Conservation (phyloP, 2,113 vertebrate genomes). For the Elachura formosa region DNA sequence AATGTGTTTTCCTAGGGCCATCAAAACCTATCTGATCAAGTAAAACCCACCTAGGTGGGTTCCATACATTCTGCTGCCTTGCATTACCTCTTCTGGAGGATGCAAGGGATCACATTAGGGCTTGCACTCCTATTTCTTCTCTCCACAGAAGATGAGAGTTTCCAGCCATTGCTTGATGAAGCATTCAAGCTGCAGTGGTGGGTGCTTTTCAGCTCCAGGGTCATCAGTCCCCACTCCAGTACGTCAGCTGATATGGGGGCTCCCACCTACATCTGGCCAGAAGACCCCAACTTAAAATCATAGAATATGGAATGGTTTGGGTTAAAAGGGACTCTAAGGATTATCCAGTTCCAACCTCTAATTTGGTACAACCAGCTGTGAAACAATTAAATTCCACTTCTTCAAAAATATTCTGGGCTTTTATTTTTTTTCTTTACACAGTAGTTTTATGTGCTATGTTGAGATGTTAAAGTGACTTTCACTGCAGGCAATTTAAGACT, state of each 20-base stretch:
- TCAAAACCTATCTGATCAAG: not conserved
- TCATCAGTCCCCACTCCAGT: not conserved
- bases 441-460: not conserved
- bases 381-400: not conserved
- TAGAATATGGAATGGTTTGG: not conserved
- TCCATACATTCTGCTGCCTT: not conserved
- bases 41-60: not conserved
- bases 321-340: not conserved
- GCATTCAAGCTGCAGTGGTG: not conserved
- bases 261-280: not conserved
- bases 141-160: not conserved
- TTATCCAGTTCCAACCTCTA: not conserved
- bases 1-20: not conserved
- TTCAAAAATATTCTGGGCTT: not conserved
- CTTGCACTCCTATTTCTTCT: not conserved
- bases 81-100: not conserved
- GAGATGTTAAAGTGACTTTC: constrained; percentile 17
- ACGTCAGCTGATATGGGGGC: not conserved
- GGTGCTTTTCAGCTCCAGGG: not conserved
- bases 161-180: not conserved
- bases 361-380: not conserved
- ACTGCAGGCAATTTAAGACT: constrained; percentile 22
- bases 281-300: not conserved
- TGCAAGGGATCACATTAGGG: not conserved
- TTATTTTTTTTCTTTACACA: not conserved